Percentiles rank a stretch among this genome's conserved stretches.
phyloP scores from a whole-genome alignment of 2,888 invertebrate genomes.

The Chrysolina haemoptera region DNA sequence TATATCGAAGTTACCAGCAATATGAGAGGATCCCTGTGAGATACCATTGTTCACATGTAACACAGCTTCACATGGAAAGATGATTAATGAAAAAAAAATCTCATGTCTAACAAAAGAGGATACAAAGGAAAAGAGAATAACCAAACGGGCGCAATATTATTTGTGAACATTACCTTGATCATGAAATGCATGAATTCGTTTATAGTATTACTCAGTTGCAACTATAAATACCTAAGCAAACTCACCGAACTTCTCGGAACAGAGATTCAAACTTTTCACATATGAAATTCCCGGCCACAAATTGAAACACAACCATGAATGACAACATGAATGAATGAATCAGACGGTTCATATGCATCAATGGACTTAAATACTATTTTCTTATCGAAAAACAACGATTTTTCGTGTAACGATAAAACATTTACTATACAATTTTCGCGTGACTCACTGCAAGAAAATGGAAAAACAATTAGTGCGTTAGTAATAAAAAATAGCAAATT shows the following conservation, averaged over 20 bases:
- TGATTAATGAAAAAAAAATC: too few species aligned
- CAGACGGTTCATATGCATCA: background rate
- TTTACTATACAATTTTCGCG: background rate
- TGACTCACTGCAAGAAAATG: too few species aligned
- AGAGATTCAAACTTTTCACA: conserved; percentile 5
- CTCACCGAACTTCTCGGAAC: background rate
- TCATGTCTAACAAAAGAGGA: too few species aligned
- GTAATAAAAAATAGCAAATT: too few species aligned
- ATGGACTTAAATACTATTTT: background rate
- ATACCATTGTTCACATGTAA: too few species aligned
- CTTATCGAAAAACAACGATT: conserved; percentile 2
- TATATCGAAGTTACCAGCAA: too few species aligned
- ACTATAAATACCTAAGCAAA: conserved; percentile 5
- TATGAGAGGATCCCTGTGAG: too few species aligned
- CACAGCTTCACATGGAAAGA: too few species aligned
- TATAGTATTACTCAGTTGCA: background rate
- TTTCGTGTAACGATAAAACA: background rate
- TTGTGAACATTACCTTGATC: background rate
- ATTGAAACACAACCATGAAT: background rate
- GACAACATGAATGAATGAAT: background rate
- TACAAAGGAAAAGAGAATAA: too few species aligned
- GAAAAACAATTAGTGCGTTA: too few species aligned
- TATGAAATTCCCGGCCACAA: conserved; percentile 2
- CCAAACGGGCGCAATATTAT: too few species aligned
- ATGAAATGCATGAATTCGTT: background rate